Percentiles rank a stretch among this genome's conserved stretches.
Conservation (phyloP, 2,797 vertebrate genomes). For the Hoplostethus atlanticus region DNA sequence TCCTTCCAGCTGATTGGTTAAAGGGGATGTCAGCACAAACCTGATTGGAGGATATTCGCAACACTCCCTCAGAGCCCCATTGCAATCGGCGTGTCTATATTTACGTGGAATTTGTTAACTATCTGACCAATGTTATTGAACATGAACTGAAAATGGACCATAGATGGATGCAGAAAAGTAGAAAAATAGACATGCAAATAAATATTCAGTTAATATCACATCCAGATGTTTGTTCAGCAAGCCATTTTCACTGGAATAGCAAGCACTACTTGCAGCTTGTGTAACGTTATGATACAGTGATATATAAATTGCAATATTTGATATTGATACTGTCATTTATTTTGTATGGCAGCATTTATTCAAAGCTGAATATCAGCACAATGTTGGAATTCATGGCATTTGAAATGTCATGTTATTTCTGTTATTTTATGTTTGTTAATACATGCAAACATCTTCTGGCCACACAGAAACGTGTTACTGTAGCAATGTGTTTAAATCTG, state of each 20-base stretch:
- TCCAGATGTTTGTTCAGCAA: background rate
- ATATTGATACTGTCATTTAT: background rate
- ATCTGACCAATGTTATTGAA: background rate
- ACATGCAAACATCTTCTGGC: background rate
- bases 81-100: slow-evolving; percentile 25
- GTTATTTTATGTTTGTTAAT: background rate
- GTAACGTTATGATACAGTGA: background rate
- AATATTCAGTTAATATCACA: background rate
- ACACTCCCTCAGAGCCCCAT: slow-evolving; percentile 13
- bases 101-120: slow-evolving; percentile 9
- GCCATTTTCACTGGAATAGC: background rate
- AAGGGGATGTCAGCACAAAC: slow-evolving; percentile 42
- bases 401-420: background rate
- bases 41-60: slow-evolving; percentile 55
- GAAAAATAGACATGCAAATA: background rate
- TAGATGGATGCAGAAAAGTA: background rate
- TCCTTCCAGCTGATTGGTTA: slow-evolving; percentile 57
- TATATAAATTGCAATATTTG: background rate
- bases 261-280: background rate
- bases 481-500: background rate
- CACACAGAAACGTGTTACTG: background rate
- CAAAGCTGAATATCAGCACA: background rate
- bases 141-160: background rate
- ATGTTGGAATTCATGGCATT: background rate
- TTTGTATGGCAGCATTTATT: background rate